Percentiles rank a stretch among this genome's conserved stretches.
phyloP scores from a whole-genome alignment of 2,888 invertebrate genomes.

The Metallyticus violacea region DNA sequence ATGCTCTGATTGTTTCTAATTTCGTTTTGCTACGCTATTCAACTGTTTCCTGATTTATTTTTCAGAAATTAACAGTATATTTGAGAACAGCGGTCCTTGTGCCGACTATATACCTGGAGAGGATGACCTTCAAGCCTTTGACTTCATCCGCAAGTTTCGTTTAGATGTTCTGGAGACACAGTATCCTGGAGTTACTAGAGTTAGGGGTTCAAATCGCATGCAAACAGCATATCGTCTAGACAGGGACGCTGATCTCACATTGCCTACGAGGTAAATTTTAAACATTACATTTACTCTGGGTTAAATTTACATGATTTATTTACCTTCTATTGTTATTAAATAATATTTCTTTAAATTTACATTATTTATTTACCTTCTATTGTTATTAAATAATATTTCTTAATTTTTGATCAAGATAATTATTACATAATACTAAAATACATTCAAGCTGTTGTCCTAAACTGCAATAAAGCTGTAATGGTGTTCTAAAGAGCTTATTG shows the following conservation, averaged over 20 bases:
- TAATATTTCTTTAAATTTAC: too few relatives aligned
- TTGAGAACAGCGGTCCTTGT: constrained; percentile 49
- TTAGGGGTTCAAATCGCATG: constrained; percentile 70
- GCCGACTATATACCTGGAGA: constrained; percentile 63
- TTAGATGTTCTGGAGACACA: constrained; percentile 60
- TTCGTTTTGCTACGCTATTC: background rate
- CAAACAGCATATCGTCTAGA: constrained; percentile 80
- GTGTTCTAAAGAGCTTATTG: too few relatives aligned
- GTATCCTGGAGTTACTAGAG: constrained; percentile 64
- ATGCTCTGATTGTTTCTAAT: too few relatives aligned
- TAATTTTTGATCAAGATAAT: too few relatives aligned
- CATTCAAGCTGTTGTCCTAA: too few relatives aligned
- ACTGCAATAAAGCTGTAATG: too few relatives aligned
- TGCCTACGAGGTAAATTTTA: constrained; percentile 63
- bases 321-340: background rate
- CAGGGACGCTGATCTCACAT: constrained; percentile 66
- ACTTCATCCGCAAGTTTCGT: constrained; percentile 75
- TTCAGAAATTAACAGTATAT: constrained; percentile 13
- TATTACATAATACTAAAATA: too few relatives aligned
- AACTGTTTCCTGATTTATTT: background rate
- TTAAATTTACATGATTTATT: too few relatives aligned
- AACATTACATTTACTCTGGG: background rate
- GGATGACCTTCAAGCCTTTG: constrained; percentile 76
- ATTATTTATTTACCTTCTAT: too few relatives aligned
- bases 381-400: background rate